Percentiles rank a stretch among this genome's conserved stretches.
Evolutionary conservation across 1,140 invertebrate species (phyloP).

Genomic region (Drosophila kanapiae): DNA sequence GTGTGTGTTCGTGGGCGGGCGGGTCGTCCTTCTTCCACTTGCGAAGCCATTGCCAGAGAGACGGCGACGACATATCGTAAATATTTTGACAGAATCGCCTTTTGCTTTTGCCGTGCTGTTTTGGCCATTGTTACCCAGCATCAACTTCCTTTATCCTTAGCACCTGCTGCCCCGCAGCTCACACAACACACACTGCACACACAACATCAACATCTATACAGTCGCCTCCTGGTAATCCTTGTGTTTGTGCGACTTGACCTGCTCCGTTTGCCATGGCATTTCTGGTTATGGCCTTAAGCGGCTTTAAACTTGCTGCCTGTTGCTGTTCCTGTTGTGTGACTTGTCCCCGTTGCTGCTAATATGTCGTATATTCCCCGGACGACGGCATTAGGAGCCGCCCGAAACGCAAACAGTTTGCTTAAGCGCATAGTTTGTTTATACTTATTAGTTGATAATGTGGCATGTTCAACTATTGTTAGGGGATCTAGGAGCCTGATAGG

Average conservation of each 20-base stretch:
- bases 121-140: conserved; percentile 73
- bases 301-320: conserved; percentile 80
- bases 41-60: conserved; percentile 70
- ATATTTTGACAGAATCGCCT: conserved; percentile 83
- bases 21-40: conserved; percentile 50
- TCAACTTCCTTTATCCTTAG: conserved; percentile 40
- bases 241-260: conserved; percentile 81
- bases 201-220: conserved; percentile 24
- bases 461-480: conserved; percentile 17
- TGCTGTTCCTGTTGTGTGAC: conserved; percentile 56
- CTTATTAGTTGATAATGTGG: conserved; percentile 77
- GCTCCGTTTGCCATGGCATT: conserved; percentile 77
- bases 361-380: conserved; percentile 39
- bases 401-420: conserved; percentile 64
- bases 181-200: not conserved
- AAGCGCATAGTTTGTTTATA: conserved; percentile 76
- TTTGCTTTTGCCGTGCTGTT: conserved; percentile 75
- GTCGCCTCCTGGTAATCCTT: conserved; percentile 70
- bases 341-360: conserved; percentile 45
- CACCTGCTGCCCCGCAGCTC: conserved; percentile 53
- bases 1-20: conserved; percentile 29
- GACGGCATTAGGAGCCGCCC: conserved; percentile 19
- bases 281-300: conserved; percentile 77
- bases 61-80: conserved; percentile 69
- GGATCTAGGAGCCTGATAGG: conserved; percentile 9